Conservation (phyloP, 2,888 invertebrate genomes). For the Eulithis testata region DNA sequence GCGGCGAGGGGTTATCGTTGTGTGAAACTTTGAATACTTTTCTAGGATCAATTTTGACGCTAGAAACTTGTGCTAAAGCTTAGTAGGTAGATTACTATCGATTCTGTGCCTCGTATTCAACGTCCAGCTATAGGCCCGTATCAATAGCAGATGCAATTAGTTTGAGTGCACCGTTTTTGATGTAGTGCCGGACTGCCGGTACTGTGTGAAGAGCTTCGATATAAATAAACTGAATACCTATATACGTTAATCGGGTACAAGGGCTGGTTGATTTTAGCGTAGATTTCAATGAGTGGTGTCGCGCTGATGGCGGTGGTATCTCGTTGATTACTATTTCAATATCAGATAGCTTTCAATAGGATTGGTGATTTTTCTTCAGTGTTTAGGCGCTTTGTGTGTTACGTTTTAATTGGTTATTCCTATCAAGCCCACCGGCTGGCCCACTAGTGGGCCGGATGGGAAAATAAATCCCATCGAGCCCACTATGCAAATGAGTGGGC, state of each 20-base stretch:
- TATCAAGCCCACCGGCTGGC: no score
- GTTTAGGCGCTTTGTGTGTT: not conserved
- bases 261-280: conserved; percentile 52
- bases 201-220: conserved; percentile 60
- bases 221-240: conserved; percentile 65
- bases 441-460: no score
- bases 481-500: no score
- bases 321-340: conserved; percentile 32
- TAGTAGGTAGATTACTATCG: conserved; percentile 3
- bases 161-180: conserved; percentile 83
- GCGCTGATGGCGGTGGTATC: conserved; percentile 5
- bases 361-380: not conserved
- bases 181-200: conserved; percentile 71
- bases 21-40: conserved; percentile 24
- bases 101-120: conserved; percentile 53
- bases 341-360: conserved; percentile 1
- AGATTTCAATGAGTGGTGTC: conserved; percentile 41
- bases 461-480: no score
- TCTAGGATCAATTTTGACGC: not conserved
- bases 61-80: conserved; percentile 3
- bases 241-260: conserved; percentile 56
- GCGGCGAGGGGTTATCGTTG: conserved; percentile 39
- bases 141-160: conserved; percentile 83
- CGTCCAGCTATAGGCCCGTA: conserved; percentile 58
- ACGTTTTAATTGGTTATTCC: no score